Evolutionary conservation across 2,113 vertebrate genomes (phyloP), one percentile per base, ranked within the genome.

Genomic region (Phainopepla nitens): DNA sequence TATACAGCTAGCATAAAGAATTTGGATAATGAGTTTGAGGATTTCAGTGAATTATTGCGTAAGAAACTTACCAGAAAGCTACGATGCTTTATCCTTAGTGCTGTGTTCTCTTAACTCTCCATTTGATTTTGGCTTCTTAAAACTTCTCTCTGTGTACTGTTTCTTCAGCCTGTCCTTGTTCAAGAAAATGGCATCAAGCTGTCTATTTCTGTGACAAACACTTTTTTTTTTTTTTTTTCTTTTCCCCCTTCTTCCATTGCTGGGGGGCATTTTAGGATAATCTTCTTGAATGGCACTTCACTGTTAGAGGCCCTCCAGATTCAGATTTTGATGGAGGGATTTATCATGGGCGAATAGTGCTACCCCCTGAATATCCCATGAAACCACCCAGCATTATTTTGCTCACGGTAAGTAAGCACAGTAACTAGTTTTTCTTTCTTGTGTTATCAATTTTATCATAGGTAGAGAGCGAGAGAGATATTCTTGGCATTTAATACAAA

Each of bases 231-330:
- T 24, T 4, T n/a, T 8, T 8, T 25, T 18, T 28, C 16, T 7
- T 27, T 16, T 9, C 4, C 4, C 13, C 1, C 31, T 50, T 44
- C n/a, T 79, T 27, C 27, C 8, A 94, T 95, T 94, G 13, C 36
- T 69, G 71, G 64, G 64, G 85, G 62, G 1, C 6, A 17, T 86
- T 96, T 84, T 97, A 99, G 99, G 99, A 99, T 97, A 99, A 99
- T 91, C 99, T 99, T 79, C 99, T 99, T 97, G 99, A 99, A 92
- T 99, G 99, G 99, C 99, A 99, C 97, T 99, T 99, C 95, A 99
- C 99, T 15, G 99, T 99, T 16, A 98, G 99, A 57, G 99, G 99
- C 11, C 99, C 99, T 69, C 99, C 99, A 73, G 99, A 99, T 96
- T 99, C 99, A 12, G 99, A 99, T 95, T 99, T 99, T 41, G 99